Percentiles rank a stretch among this genome's conserved stretches.
These are phyloP conservation scores for Mycteria americana DNA, from an alignment of 2,797 vertebrate species.

Conservation along the genomic window DNA sequence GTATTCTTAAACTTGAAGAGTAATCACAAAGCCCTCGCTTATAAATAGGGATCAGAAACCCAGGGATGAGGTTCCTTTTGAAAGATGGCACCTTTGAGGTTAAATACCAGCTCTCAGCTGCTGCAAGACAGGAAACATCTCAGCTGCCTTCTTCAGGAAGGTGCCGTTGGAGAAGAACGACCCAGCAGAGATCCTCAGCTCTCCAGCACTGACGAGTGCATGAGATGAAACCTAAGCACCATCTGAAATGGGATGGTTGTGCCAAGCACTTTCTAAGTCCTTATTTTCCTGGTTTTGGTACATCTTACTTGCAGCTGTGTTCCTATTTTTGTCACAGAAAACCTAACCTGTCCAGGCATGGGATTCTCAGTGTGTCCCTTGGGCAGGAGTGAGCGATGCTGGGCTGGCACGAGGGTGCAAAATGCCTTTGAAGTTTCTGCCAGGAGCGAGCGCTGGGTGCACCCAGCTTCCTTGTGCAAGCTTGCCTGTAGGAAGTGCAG, in stretches of 20 bases:
- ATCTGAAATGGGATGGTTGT: not conserved
- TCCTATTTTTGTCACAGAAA: not conserved
- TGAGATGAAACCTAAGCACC: not conserved
- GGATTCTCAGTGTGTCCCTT: not conserved
- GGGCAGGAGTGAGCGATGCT: not conserved
- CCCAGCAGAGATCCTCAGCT: not conserved
- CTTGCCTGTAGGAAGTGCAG: not conserved
- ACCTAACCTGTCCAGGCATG: not conserved
- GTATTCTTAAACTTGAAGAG: not conserved
- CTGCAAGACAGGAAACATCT: not conserved
- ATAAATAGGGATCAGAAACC: not conserved
- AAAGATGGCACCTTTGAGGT: not conserved
- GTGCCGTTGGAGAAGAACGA: not conserved
- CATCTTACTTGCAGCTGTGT: not conserved
- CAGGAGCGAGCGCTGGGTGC: not conserved
- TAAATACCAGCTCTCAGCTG: not conserved
- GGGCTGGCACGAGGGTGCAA: accelerated
- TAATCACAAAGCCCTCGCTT: not conserved
- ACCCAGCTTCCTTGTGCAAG: not conserved
- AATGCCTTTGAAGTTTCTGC: not conserved
- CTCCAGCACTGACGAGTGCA: not conserved
- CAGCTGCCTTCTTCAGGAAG: not conserved
- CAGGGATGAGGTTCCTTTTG: not conserved
- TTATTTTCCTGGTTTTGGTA: not conserved
- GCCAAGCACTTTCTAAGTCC: not conserved